A percentile compares a stretch with the other conserved stretches of the same genome.
Conservation (phyloP, 2,888 invertebrate genomes). For the Apodemia duryi region DNA sequence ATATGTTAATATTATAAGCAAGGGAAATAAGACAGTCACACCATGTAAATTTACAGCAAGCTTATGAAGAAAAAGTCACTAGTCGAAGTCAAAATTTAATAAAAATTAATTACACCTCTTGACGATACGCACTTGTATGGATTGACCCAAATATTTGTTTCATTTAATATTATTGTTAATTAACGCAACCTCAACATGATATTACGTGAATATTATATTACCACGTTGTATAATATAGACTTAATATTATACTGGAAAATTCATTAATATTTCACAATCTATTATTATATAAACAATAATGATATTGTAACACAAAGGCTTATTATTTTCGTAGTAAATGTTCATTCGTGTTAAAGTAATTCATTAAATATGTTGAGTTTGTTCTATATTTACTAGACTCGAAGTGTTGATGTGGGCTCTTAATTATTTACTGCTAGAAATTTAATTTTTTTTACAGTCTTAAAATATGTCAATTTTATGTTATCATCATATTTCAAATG, state of each 20-base stretch:
- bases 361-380: slow-evolving; percentile 1
- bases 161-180: not conserved
- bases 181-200: slow-evolving; percentile 1
- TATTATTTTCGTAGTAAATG: slow-evolving; percentile 3
- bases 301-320: slow-evolving; percentile 7
- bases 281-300: slow-evolving; percentile 5
- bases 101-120: no score
- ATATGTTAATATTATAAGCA: no score
- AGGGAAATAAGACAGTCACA: no score
- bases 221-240: not conserved
- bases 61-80: no score
- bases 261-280: not conserved
- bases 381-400: not conserved
- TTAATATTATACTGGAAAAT: not conserved
- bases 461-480: no score
- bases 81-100: no score
- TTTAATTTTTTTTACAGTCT: no score
- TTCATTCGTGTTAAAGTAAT: not conserved
- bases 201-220: not conserved
- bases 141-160: not conserved
- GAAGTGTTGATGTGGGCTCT: no score
- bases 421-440: no score
- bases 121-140: not conserved
- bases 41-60: no score
- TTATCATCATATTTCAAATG: no score